A percentile compares a stretch with the other conserved stretches of the same genome.
Evolutionary conservation across 2,888 invertebrate genomes (phyloP).

Genomic region (Oscheius sp.): DNA sequence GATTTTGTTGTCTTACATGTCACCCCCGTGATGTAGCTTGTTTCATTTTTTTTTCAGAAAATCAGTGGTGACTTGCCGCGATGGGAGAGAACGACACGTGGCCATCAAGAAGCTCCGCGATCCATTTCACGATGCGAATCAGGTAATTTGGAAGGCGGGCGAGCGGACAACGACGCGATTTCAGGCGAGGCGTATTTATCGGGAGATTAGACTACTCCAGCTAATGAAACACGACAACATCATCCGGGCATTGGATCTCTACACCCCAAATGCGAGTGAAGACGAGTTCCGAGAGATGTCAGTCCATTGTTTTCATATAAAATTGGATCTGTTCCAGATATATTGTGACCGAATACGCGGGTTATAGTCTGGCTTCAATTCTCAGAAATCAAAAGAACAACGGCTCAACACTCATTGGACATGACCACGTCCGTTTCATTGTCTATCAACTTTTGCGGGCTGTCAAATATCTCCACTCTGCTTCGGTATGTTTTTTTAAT

Average conservation of each 20-base stretch:
- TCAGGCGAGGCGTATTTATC: slow-evolving; percentile 90
- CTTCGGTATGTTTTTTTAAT: slow-evolving; percentile 56
- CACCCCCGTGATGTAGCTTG: background rate
- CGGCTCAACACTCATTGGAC: slow-evolving; percentile 83
- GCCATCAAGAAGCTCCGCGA: slow-evolving; percentile 70
- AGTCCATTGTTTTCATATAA: slow-evolving; percentile 34
- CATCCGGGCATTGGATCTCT: slow-evolving; percentile 76
- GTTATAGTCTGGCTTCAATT: slow-evolving; percentile 60
- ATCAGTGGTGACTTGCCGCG: slow-evolving; percentile 45
- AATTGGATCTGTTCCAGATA: slow-evolving; percentile 56
- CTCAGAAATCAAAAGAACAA: slow-evolving; percentile 50
- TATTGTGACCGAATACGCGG: slow-evolving; percentile 70
- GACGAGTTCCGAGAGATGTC: slow-evolving; percentile 65
- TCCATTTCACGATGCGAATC: slow-evolving; percentile 53
- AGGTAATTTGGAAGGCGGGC: slow-evolving; percentile 37
- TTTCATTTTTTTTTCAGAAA: slow-evolving; percentile 41
- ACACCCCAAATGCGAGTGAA: slow-evolving; percentile 62
- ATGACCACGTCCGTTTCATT: slow-evolving; percentile 97
- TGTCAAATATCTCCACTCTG: slow-evolving; percentile 79
- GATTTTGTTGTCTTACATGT: slow-evolving; percentile 16
- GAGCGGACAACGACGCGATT: background rate
- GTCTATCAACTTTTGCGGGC: slow-evolving; percentile 97
- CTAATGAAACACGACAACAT: slow-evolving; percentile 99
- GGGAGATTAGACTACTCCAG: slow-evolving; percentile 92
- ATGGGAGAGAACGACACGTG: slow-evolving; percentile 53